These are phyloP conservation scores for Acanthococcus lagerstroemiae DNA, from an alignment of 2,888 invertebrate species.

Conservation along the genomic window DNA sequence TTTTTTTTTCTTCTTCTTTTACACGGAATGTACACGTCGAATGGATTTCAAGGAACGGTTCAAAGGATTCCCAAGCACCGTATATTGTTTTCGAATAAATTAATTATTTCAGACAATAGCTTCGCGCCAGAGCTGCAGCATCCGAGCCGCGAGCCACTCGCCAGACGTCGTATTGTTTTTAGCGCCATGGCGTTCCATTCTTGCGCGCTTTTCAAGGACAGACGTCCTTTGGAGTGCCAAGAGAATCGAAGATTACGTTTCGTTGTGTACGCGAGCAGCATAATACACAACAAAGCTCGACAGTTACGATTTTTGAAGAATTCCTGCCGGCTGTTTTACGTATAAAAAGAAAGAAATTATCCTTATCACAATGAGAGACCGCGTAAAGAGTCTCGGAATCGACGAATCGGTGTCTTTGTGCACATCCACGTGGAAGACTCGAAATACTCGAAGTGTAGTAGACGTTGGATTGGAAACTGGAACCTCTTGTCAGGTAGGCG, in stretches of 20 bases:
- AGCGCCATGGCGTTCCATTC: constrained; percentile 26
- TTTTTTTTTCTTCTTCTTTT: neutral
- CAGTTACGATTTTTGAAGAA: constrained; percentile 13
- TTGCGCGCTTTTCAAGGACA: constrained; percentile 26
- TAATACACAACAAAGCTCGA: constrained; percentile 4
- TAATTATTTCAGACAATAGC: neutral
- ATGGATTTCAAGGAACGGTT: neutral
- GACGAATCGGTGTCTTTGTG: too few species aligned
- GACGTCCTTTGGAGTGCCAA: constrained; percentile 20
- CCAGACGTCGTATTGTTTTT: constrained; percentile 22
- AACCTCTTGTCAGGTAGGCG: too few species aligned
- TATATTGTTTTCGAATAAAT: neutral
- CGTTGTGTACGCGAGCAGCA: neutral
- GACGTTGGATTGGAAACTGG: too few species aligned
- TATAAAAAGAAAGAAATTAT: neutral
- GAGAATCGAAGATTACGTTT: constrained; percentile 16
- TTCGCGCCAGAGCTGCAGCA: constrained; percentile 16
- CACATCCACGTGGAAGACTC: too few species aligned
- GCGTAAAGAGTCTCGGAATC: too few species aligned
- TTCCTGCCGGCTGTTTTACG: constrained; percentile 17
- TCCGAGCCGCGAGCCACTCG: constrained; percentile 21
- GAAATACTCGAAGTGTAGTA: too few species aligned
- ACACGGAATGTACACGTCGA: neutral
- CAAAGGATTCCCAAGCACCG: neutral
- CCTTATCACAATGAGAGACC: too few species aligned